Base-by-base conservation (phyloP, 1,140 invertebrate species). In the Augochlora pura region DNA sequence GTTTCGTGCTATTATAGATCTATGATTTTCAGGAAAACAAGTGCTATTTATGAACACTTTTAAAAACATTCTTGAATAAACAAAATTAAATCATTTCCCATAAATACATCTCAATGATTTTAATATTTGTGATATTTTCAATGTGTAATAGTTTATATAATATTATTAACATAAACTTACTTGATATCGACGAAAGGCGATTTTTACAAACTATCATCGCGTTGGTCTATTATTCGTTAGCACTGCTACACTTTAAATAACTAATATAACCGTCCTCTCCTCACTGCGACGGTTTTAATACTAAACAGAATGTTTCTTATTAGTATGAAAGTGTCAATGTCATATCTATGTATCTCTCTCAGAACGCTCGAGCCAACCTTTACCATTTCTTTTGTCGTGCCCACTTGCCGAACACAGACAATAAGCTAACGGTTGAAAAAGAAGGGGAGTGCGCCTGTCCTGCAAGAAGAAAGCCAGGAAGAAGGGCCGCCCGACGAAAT, bases 321-420 rank as follows among this genome's bases (percentile, higher is more conserved):
- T 73, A 14, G 12, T 52, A 25, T 14, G 63, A 84, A 80, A 70
- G 82, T 78, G 77, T 75, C 86, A 88, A 87, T 88, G 80, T 87
- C 81, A 86, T 82, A 77, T 77, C 71, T 78, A 87, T 46, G 42
- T 46, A 46, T 83, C 70, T 83, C 70, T 83, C 52, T 70, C 71
- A 90, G 89, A 89, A 88, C 76, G 49, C 83, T 74, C 72, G 70
- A 27, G 42, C 63, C 38, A 66, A 80, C 38, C 32, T 68, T 25
- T 79, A 70, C 65, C 59, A 59, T 32, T 65, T 63, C 57, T 71
- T 80, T 67, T 74, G 57, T 12, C 66, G 66, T 73, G 23, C 49
- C 71, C 32, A 49, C 2, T 21, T 18, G 38, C 27, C 64, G n/a
- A 54, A 75, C 9, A 14, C 25, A 54, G 63, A 57, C 25, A 85